phyloP scores from a whole-genome alignment of 2,797 vertebrate species.

The Dromococcyx pavoninus region DNA sequence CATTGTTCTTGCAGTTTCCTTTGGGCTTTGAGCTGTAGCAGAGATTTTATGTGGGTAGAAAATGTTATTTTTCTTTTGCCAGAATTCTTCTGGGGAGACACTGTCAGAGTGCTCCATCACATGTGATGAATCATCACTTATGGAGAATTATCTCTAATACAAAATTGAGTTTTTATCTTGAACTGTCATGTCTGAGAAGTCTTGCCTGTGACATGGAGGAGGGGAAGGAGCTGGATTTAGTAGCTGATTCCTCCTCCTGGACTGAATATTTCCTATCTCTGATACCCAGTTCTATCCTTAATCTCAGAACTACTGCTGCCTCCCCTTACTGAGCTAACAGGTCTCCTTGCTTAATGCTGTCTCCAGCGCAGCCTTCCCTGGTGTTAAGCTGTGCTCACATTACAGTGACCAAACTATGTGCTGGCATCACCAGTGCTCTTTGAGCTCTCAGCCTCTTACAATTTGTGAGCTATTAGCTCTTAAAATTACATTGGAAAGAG shows the following conservation, averaged over 20 bases:
- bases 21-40: not conserved
- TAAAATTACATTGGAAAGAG: not conserved
- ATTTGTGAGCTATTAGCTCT: not conserved
- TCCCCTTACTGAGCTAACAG: not conserved
- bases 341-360: not conserved
- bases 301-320: not conserved
- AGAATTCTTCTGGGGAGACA: conserved; percentile 1
- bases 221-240: conserved; percentile 6
- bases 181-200: conserved; percentile 31
- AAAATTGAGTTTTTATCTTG: conserved; percentile 59
- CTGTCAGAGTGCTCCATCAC: conserved; percentile 34
- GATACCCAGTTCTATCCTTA: not conserved
- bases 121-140: conserved; percentile 1
- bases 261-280: not conserved
- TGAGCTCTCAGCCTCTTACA: not conserved
- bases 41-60: conserved; percentile 24
- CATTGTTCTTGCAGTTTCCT: not conserved
- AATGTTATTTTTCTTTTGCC: conserved; percentile 19
- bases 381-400: not conserved
- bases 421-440: not conserved
- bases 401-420: not conserved
- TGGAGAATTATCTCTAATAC: conserved; percentile 34
- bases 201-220: not conserved
- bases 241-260: not conserved
- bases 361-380: not conserved